phyloP scores from a whole-genome alignment of 2,797 vertebrate species.

The Xerus rutilus region DNA sequence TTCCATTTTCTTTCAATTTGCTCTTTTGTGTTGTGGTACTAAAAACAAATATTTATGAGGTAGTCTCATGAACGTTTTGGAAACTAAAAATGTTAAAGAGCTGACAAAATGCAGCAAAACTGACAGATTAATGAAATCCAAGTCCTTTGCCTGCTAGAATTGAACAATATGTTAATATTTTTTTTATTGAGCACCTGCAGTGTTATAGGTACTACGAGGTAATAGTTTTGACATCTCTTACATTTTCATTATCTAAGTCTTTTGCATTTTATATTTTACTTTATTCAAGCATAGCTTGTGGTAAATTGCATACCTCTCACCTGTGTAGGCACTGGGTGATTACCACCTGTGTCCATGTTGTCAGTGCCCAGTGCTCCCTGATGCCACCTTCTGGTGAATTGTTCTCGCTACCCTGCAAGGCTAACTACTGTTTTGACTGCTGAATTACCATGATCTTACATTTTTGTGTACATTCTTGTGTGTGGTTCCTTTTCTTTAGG shows the following conservation, averaged over 20 bases:
- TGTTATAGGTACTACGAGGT: neutral
- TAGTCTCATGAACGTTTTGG: neutral
- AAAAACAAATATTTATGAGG: neutral
- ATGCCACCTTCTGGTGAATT: conserved; percentile 7
- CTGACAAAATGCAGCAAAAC: neutral
- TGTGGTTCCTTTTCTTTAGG: neutral
- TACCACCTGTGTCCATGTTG: fast-evolving
- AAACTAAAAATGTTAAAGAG: conserved; percentile 46
- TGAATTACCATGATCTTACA: fast-evolving
- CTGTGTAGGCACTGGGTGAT: fast-evolving
- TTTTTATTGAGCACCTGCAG: neutral
- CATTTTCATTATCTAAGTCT: neutral
- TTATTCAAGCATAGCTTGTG: neutral
- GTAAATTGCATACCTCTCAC: neutral
- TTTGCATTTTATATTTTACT: neutral
- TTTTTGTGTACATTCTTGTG: neutral
- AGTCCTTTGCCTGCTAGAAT: neutral
- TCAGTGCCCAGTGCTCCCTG: neutral
- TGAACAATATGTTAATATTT: neutral
- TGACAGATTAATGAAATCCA: conserved; percentile 6
- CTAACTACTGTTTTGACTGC: neutral
- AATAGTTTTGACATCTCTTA: neutral
- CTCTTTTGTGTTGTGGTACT: neutral
- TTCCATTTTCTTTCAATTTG: neutral
- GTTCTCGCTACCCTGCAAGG: neutral